These are phyloP conservation scores for Poecilia velifera DNA, from an alignment of 2,797 vertebrate genomes.

Conservation along the genomic window DNA sequence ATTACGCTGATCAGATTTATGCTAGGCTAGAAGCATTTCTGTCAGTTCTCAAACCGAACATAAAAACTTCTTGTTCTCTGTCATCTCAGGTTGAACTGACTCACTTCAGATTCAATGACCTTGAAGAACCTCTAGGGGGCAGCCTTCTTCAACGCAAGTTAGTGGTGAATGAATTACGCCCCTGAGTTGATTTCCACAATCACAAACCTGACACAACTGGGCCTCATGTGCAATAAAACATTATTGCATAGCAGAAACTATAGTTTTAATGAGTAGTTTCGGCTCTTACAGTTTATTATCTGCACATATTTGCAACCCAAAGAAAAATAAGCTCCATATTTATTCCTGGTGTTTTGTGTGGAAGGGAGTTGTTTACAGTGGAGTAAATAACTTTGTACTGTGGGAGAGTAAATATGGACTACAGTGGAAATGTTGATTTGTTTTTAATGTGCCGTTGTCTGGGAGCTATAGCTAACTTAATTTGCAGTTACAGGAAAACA, in stretches of 20 bases:
- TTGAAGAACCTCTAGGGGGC: constrained; percentile 45
- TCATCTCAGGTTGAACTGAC: not conserved
- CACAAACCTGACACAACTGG: constrained; percentile 20
- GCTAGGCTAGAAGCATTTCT: not conserved
- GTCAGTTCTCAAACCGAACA: not conserved
- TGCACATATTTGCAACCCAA: constrained; percentile 7
- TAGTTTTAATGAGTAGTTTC: constrained; percentile 29
- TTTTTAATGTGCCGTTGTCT: constrained; percentile 34
- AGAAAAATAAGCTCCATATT: not conserved
- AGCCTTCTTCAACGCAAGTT: constrained; percentile 7
- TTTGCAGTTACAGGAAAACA: constrained; percentile 40
- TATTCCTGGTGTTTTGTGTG: not conserved
- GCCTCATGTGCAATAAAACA: constrained; percentile 22
- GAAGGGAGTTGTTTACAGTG: not conserved
- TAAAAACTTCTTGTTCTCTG: not conserved
- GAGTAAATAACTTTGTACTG: not conserved
- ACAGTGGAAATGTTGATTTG: constrained; percentile 27
- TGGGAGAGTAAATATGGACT: constrained; percentile 14
- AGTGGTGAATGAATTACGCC: not conserved
- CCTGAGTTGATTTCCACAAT: constrained; percentile 20
- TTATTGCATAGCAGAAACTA: constrained; percentile 10
- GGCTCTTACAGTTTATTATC: constrained; percentile 8
- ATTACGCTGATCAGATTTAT: constrained; percentile 49
- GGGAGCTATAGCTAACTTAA: constrained; percentile 23
- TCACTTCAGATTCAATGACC: not conserved